These are phyloP conservation scores for Erebia palarica DNA, from an alignment of 2,888 invertebrate species.

Conservation along the genomic window DNA sequence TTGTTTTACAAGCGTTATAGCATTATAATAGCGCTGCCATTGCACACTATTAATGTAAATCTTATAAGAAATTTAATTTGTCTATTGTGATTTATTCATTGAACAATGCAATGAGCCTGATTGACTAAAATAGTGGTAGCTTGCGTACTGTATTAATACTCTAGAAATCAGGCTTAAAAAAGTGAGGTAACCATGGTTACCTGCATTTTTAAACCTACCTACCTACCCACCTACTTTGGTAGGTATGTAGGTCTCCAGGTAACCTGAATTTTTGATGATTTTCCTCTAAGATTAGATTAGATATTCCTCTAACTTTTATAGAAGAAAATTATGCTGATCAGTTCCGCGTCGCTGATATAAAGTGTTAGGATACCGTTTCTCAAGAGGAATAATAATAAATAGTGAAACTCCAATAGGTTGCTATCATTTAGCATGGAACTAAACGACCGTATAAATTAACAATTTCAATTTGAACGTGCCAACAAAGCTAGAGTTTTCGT, in stretches of 20 bases:
- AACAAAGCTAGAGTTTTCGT: conserved; percentile 50
- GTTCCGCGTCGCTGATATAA: too few relatives aligned
- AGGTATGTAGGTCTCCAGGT: too few relatives aligned
- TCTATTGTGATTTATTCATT: conserved; percentile 66
- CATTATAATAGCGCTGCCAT: conserved; percentile 74
- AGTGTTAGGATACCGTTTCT: neutral
- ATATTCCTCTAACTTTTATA: neutral
- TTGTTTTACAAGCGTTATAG: conserved; percentile 79
- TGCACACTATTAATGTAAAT: conserved; percentile 80
- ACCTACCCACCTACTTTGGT: too few relatives aligned
- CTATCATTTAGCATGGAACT: conserved; percentile 6
- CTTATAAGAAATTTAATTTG: conserved; percentile 77
- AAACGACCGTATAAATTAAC: conserved; percentile 54
- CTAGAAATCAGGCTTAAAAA: neutral
- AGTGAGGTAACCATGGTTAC: neutral
- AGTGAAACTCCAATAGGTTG: neutral
- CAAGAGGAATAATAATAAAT: neutral
- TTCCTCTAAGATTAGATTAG: neutral
- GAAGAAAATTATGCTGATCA: too few relatives aligned
- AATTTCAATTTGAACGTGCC: conserved; percentile 61
- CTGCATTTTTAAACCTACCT: neutral
- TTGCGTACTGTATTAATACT: neutral
- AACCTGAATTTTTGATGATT: neutral
- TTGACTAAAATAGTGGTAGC: neutral
- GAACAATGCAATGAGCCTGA: conserved; percentile 47